Conservation (phyloP, 2,888 invertebrate genomes). For the Xylota segnis region DNA sequence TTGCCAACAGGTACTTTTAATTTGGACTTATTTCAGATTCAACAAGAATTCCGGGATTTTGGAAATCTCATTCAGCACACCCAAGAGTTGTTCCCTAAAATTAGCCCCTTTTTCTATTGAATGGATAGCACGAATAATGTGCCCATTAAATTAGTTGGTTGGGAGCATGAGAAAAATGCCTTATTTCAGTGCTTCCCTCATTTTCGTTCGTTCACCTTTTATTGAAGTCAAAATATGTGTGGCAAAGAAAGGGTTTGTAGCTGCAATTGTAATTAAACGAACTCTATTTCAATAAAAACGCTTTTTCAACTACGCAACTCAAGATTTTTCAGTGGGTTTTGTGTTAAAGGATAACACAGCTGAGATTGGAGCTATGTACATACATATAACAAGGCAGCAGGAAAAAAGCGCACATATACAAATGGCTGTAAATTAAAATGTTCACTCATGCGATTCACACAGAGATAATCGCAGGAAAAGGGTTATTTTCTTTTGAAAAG, state of each 20-base stretch:
- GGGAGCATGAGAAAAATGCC: neutral
- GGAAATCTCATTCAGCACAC: slow-evolving; percentile 20
- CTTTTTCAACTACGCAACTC: slow-evolving; percentile 30
- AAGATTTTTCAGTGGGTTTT: slow-evolving; percentile 43
- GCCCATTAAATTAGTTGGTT: slow-evolving; percentile 25
- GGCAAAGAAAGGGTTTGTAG: slow-evolving; percentile 15
- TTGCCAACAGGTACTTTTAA: slow-evolving; percentile 26
- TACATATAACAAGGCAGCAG: slow-evolving; percentile 4
- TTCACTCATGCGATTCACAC: slow-evolving; percentile 64
- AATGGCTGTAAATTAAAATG: slow-evolving; percentile 71
- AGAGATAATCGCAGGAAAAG: slow-evolving; percentile 68
- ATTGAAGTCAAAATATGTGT: slow-evolving; percentile 43
- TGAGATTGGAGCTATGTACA: slow-evolving; percentile 31
- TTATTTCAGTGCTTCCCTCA: slow-evolving; percentile 12
- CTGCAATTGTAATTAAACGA: slow-evolving; percentile 65
- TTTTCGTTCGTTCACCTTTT: slow-evolving; percentile 49
- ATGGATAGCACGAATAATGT: slow-evolving; percentile 11
- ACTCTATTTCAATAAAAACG: slow-evolving; percentile 47
- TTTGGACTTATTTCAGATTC: slow-evolving; percentile 7
- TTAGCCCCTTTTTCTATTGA: slow-evolving; percentile 12
- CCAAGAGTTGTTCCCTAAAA: slow-evolving; percentile 12
- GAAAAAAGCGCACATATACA: slow-evolving; percentile 33
- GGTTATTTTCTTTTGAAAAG: slow-evolving; percentile 63
- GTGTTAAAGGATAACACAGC: slow-evolving; percentile 27
- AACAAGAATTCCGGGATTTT: slow-evolving; percentile 13